phyloP scores from a whole-genome alignment of 1,140 invertebrate genomes.

The Archivesica marissinica region DNA sequence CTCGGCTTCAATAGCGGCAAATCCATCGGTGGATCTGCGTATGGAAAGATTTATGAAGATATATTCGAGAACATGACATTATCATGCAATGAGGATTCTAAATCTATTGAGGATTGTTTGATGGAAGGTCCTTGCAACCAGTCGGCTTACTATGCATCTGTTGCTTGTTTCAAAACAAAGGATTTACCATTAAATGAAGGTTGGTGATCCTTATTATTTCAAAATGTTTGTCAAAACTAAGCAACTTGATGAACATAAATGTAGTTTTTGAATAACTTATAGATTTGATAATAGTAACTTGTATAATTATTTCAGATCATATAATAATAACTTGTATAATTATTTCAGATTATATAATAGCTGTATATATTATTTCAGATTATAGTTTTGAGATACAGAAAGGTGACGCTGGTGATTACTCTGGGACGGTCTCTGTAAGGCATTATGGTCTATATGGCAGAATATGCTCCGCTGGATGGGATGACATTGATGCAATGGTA shows the following conservation, averaged over 20 bases:
- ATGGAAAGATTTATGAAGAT: slow-evolving; percentile 58
- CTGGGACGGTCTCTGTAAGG: slow-evolving; percentile 72
- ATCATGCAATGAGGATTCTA: slow-evolving; percentile 38
- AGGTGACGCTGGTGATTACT: slow-evolving; percentile 42
- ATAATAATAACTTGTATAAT: too few species aligned
- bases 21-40: slow-evolving; percentile 50
- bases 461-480: slow-evolving; percentile 76
- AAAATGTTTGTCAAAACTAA: background rate
- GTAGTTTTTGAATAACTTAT: too few species aligned
- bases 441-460: slow-evolving; percentile 74
- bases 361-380: slow-evolving; percentile 17
- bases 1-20: slow-evolving; percentile 45
- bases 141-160: slow-evolving; percentile 53
- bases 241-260: too few species aligned
- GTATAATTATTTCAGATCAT: too few species aligned
- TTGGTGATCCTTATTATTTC: background rate
- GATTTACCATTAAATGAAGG: slow-evolving; percentile 46
- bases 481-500: slow-evolving; percentile 75
- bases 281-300: too few species aligned
- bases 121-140: slow-evolving; percentile 14
- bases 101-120: slow-evolving; percentile 29
- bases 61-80: slow-evolving; percentile 50
- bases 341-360: too few species aligned
- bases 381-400: slow-evolving; percentile 66
- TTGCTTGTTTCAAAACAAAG: slow-evolving; percentile 38